Evolutionary conservation across 1,140 invertebrate species (phyloP), one percentile per base, ranked within the genome.

Genomic region (Trichonephila inaurata): DNA sequence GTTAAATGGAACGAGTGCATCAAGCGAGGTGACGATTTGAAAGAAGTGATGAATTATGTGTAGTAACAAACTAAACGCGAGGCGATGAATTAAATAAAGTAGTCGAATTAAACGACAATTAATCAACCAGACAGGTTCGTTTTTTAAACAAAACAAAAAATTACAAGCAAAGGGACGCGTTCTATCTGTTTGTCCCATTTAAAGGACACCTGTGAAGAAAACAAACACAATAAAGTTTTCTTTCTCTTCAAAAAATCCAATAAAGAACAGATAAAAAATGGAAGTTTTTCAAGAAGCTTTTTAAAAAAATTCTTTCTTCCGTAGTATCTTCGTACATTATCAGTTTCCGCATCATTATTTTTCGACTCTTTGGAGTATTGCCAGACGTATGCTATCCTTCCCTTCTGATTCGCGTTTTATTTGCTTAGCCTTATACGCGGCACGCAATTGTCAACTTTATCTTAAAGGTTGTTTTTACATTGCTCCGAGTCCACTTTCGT

Each of bases 301-400:
- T 60, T 51, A 58, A 14, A n/a, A 51, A 28, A 60, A 85, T 24
- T n/a, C 82, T n/a, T 18, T 85, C 7, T 14, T 85, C 33, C 33
- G 8, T 12, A 4, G 44, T 85, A 60, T 82, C 72, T 82, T 58
- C 40, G 19, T 90, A 66, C 72, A 90, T 90, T 90, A 90, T 90
- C 89, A 90, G 72, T 82, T 90, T 81, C 89, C 69, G 66, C 24
- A 60, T 40, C 89, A 90, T 90, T 82, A 90, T 90, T 90, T 61
- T 81, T 21, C 10, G 33, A 24, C 60, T 10, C 16, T 28, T 72
- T 90, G 89, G 89, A 90, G 44, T 12, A 81, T 16, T 60, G 89
- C 89, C 89, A 90, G 60, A 62, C 72, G 40, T 81, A 90, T 90
- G 89, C 69, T 90, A 8, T 81, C 51, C 51, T 77, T 72, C 64